Conservation (phyloP, 2,888 invertebrate species). For the Parnassius apollo region DNA sequence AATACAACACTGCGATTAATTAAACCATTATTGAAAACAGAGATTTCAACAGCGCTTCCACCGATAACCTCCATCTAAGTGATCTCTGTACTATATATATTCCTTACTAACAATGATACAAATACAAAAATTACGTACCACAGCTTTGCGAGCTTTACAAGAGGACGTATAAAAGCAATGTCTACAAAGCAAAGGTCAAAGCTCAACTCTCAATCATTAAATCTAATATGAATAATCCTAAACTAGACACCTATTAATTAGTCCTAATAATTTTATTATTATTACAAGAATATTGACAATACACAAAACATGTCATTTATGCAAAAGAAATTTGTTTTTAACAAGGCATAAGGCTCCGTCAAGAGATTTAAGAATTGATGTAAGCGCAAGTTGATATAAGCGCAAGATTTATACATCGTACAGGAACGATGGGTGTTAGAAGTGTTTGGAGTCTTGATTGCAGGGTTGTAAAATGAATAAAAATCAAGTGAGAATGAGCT, state of each 20-base stretch:
- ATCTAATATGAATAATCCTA: slow-evolving; percentile 62
- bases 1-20: slow-evolving; percentile 76
- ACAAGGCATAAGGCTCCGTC: slow-evolving; percentile 7
- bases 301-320: slow-evolving; percentile 29
- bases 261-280: slow-evolving; percentile 50
- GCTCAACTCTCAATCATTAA: slow-evolving; percentile 61
- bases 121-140: slow-evolving; percentile 27
- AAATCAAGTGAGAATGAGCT: slow-evolving; percentile 78
- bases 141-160: slow-evolving; percentile 45
- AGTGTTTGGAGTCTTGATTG: slow-evolving; percentile 34
- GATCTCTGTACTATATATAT: slow-evolving; percentile 46
- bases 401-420: not conserved
- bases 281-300: slow-evolving; percentile 52
- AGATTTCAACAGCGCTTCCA: slow-evolving; percentile 49
- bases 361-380: slow-evolving; percentile 4
- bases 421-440: not conserved
- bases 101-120: slow-evolving; percentile 36
- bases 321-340: slow-evolving; percentile 19
- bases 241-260: slow-evolving; percentile 58
- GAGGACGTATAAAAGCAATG: slow-evolving; percentile 52
- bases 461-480: slow-evolving; percentile 61
- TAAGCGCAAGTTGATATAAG: not conserved
- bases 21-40: slow-evolving; percentile 53
- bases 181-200: slow-evolving; percentile 70
- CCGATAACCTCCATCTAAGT: slow-evolving; percentile 39